Percentiles rank a stretch among this genome's conserved stretches.
Conservation (phyloP, 2,888 invertebrate genomes). For the Acanthococcus lagerstroemiae region DNA sequence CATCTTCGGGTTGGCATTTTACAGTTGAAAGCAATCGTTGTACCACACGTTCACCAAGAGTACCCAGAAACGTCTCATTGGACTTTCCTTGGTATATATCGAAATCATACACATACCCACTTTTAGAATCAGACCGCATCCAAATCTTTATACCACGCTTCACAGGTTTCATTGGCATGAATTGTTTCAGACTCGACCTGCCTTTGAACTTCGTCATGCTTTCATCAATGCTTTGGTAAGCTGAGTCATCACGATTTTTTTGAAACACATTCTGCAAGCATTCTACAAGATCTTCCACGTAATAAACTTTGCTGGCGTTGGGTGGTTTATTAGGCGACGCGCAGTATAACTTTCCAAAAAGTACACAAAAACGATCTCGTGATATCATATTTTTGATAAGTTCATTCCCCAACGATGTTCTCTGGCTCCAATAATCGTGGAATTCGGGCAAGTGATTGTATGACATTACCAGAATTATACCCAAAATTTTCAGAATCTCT, state of each 20-base stretch:
- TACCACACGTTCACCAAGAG: slow-evolving; percentile 33
- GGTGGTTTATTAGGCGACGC: neutral
- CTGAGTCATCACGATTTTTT: neutral
- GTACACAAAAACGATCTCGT: neutral
- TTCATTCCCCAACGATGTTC: neutral
- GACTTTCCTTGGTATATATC: slow-evolving; percentile 32
- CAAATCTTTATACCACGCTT: slow-evolving; percentile 1
- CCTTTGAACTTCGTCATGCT: slow-evolving; percentile 5
- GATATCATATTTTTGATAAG: neutral
- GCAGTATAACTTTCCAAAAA: neutral
- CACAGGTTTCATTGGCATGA: neutral
- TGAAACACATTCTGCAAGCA: neutral
- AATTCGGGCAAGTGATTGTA: neutral
- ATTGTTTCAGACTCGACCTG: neutral
- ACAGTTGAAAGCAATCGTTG: slow-evolving; percentile 23
- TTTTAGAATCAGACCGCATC: neutral
- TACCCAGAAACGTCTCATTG: slow-evolving; percentile 15
- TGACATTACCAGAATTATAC: neutral
- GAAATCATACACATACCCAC: slow-evolving; percentile 33
- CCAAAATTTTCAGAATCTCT: neutral
- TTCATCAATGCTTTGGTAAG: slow-evolving; percentile 3
- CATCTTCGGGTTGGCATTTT: slow-evolving; percentile 9
- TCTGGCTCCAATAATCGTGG: neutral
- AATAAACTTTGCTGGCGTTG: neutral
- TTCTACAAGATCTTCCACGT: neutral